Conservation (phyloP, 1,140 invertebrate genomes). For the Lysiphlebus fabarum region DNA sequence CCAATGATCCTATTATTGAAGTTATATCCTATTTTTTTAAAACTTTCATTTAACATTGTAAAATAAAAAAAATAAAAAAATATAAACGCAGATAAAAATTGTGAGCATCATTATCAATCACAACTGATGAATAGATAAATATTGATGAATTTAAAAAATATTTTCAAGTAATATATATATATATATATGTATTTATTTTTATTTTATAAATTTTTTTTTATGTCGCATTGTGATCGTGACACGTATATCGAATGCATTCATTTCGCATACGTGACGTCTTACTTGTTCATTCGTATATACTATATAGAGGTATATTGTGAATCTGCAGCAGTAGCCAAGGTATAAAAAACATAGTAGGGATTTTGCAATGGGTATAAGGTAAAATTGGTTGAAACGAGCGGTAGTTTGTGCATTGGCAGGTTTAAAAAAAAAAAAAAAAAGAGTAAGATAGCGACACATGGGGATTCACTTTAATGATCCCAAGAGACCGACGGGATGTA, state of each 20-base stretch:
- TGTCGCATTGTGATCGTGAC: conserved; percentile 18
- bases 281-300: conserved; percentile 28
- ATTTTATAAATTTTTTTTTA: neutral
- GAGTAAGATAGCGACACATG: too few relatives aligned
- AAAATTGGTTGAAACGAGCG: neutral
- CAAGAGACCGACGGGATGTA: conserved; percentile 29
- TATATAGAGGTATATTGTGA: too few relatives aligned
- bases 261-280: conserved; percentile 37
- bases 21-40: conserved; percentile 33
- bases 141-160: neutral
- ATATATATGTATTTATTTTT: neutral
- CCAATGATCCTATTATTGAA: conserved; percentile 43
- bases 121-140: neutral
- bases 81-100: conserved; percentile 18
- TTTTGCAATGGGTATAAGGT: neutral
- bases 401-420: conserved; percentile 5
- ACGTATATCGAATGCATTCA: conserved; percentile 40
- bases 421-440: too few relatives aligned
- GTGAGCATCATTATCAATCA: conserved; percentile 4
- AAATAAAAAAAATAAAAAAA: too few relatives aligned
- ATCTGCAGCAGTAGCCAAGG: neutral
- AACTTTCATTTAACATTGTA: too few relatives aligned
- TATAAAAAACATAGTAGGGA: neutral
- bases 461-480: conserved; percentile 29
- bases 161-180: neutral